phyloP scores from a whole-genome alignment of 2,113 vertebrate genomes.

The Megatriorchis doriae region DNA sequence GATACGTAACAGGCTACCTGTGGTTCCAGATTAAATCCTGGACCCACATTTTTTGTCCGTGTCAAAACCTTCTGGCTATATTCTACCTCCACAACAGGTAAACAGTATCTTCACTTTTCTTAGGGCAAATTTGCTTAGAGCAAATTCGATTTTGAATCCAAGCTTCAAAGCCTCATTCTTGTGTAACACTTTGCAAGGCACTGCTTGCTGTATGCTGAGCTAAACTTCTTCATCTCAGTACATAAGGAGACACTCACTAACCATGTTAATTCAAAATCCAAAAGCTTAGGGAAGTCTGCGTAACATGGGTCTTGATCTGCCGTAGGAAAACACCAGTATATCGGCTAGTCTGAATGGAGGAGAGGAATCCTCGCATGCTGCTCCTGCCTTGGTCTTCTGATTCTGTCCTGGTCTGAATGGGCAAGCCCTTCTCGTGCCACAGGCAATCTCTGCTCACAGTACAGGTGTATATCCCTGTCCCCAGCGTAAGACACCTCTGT shows the following conservation, averaged over 20 bases:
- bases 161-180: not conserved
- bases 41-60: fast-evolving
- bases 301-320: not conserved
- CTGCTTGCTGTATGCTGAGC: not conserved
- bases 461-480: not conserved
- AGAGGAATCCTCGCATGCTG: not conserved
- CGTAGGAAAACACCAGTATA: not conserved
- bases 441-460: not conserved
- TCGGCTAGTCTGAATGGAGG: not conserved
- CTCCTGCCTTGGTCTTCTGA: not conserved
- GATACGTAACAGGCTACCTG: fast-evolving
- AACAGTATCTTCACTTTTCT: not conserved
- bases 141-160: not conserved
- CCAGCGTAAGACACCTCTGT: fast-evolving
- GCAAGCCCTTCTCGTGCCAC: not conserved
- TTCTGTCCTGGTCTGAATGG: not conserved
- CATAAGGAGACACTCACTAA: not conserved
- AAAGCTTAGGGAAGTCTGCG: not conserved
- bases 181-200: not conserved
- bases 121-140: not conserved
- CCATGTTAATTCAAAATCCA: not conserved
- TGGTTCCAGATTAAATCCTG: not conserved
- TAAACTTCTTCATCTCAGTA: not conserved
- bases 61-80: not conserved
- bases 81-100: not conserved